Percentiles rank a stretch among this genome's conserved stretches.
Conservation (phyloP, 2,888 invertebrate genomes). For the Hirudinaria manillensis region DNA sequence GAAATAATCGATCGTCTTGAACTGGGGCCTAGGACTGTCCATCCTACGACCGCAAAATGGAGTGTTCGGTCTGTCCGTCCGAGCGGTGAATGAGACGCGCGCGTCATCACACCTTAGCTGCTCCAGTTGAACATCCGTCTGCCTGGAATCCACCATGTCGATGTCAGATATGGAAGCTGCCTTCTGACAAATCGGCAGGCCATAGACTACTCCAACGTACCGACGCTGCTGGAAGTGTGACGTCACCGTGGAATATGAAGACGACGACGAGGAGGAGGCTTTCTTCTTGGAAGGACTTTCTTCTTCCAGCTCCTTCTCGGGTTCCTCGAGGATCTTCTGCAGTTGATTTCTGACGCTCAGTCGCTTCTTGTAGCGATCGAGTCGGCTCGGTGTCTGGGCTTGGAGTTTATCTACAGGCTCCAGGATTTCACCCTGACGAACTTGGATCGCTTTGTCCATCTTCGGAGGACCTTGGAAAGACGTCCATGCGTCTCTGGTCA, state of each 20-base stretch:
- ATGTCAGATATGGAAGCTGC: background rate
- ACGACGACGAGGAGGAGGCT: too few relatives aligned
- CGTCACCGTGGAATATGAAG: background rate
- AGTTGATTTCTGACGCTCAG: background rate
- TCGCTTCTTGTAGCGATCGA: background rate
- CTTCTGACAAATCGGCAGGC: background rate
- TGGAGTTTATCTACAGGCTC: slow-evolving; percentile 15
- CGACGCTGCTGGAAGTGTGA: background rate
- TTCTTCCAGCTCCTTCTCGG: background rate
- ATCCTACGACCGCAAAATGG: background rate
- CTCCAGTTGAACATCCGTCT: background rate
- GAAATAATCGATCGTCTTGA: slow-evolving; percentile 13
- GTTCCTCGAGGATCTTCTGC: slow-evolving; percentile 9
- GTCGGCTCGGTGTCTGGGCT: background rate
- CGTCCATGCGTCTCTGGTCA: slow-evolving; percentile 9
- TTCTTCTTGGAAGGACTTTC: too few relatives aligned
- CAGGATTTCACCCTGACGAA: slow-evolving; percentile 12
- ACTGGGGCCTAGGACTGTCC: background rate
- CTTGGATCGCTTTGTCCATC: slow-evolving; percentile 13
- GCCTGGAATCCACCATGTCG: background rate
- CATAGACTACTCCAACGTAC: background rate
- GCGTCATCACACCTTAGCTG: too few relatives aligned
- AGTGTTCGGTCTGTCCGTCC: background rate
- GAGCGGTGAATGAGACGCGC: too few relatives aligned
- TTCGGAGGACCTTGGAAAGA: background rate